Evolutionary conservation across 92 coral and sea anemone species (phyloP).

Genomic region (Palythoa heliodiscus): DNA sequence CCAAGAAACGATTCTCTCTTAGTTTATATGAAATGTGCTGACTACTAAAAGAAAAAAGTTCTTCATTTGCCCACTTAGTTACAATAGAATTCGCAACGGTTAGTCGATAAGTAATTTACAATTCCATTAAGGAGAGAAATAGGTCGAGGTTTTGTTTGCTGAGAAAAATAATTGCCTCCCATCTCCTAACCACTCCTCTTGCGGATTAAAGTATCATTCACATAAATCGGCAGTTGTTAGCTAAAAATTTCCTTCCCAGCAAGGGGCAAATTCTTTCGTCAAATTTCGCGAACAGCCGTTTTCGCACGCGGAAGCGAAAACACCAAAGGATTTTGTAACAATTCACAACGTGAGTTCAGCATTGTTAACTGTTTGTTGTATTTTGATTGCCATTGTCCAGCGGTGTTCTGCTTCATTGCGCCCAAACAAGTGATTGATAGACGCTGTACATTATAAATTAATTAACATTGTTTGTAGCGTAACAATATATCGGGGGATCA

Average conservation of each 20-base stretch:
- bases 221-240: constrained; percentile 37
- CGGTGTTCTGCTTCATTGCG: constrained; percentile 82
- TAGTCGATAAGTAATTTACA: constrained; percentile 71
- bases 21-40: constrained; percentile 24
- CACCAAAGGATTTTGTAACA: constrained; percentile 50
- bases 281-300: constrained; percentile 38
- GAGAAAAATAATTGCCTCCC: constrained; percentile 82
- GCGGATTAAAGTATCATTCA: constrained; percentile 51
- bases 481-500: constrained; percentile 93
- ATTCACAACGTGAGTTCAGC: constrained; percentile 75
- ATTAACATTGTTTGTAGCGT: constrained; percentile 99
- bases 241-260: constrained; percentile 54
- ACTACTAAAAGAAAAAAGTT: background rate
- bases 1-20: constrained; percentile 18
- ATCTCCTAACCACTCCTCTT: constrained; percentile 51
- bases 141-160: constrained; percentile 83
- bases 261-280: constrained; percentile 47
- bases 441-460: constrained; percentile 99
- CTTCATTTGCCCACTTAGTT: constrained; percentile 32
- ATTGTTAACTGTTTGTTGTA: constrained; percentile 86
- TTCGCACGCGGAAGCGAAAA: constrained; percentile 42
- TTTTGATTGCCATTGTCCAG: constrained; percentile 81
- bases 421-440: constrained; percentile 87
- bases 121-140: constrained; percentile 83
- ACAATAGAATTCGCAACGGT: constrained; percentile 77